Percentiles rank a stretch among this genome's conserved stretches.
These are phyloP conservation scores for Apogon talboti DNA, from an alignment of 2,797 vertebrate species.

Conservation along the genomic window DNA sequence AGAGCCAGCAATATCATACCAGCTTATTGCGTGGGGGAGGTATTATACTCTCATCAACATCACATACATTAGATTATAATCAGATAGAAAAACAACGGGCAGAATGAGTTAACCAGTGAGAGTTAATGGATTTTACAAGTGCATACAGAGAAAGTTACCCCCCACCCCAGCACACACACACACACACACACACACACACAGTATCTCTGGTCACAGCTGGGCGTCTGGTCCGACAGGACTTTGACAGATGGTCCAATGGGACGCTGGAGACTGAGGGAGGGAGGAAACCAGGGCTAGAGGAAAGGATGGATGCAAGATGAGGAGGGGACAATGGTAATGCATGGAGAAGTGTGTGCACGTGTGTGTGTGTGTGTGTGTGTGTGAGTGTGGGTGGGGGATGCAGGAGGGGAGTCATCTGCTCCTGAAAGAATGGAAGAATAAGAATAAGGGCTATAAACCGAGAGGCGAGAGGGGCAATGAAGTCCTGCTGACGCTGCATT, in stretches of 20 bases:
- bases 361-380: conserved; percentile 10
- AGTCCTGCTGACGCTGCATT: conserved; percentile 48
- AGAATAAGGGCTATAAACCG: conserved; percentile 50
- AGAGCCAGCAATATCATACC: conserved; percentile 11
- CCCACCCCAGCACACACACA: conserved; percentile 14
- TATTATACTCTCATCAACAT: conserved; percentile 10
- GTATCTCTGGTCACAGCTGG: conserved; percentile 66
- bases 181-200: conserved; percentile 18
- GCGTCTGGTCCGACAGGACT: conserved; percentile 51
- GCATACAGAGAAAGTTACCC: conserved; percentile 50
- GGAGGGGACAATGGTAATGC: conserved; percentile 49
- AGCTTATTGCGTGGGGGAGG: conserved; percentile 3
- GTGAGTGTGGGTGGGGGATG: conserved; percentile 7
- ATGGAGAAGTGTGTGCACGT: conserved; percentile 20
- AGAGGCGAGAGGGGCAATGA: conserved; percentile 29
- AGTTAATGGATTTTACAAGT: conserved; percentile 59
- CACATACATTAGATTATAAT: conserved; percentile 22
- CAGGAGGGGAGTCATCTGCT: conserved; percentile 43
- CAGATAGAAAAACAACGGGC: conserved; percentile 23
- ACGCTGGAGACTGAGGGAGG: conserved; percentile 41
- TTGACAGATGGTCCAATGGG: conserved; percentile 79
- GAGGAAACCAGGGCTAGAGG: conserved; percentile 29
- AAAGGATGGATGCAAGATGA: conserved; percentile 33
- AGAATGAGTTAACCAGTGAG: conserved; percentile 32
- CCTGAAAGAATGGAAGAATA: conserved; percentile 42